These are phyloP conservation scores for Nyctalus aviator DNA, from an alignment of 2,797 vertebrate genomes.

Conservation along the genomic window DNA sequence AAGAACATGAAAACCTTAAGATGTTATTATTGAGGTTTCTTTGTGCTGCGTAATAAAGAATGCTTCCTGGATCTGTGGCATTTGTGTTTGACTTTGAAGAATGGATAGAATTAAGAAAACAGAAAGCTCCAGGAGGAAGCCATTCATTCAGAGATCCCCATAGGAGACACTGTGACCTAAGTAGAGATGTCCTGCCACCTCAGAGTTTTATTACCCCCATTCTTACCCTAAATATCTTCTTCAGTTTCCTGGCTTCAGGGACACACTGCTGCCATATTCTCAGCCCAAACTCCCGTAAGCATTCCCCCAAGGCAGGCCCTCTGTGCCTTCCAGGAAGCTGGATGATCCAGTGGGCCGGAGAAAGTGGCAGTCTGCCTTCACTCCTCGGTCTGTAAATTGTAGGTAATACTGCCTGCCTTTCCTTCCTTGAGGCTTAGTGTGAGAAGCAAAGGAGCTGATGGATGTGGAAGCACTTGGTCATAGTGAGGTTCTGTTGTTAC, in stretches of 20 bases:
- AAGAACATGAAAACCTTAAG: neutral
- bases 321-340: neutral
- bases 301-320: neutral
- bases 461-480: neutral
- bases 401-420: neutral
- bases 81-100: conserved; percentile 1
- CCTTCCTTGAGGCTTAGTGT: neutral
- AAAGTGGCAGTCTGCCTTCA: neutral
- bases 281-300: neutral
- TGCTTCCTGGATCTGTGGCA: neutral
- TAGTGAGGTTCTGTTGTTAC: neutral
- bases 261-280: neutral
- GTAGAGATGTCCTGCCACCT: neutral
- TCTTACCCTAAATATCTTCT: neutral
- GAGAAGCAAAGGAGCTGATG: neutral
- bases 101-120: neutral
- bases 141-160: neutral
- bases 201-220: no score
- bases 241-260: neutral
- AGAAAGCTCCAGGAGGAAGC: neutral
- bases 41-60: neutral
- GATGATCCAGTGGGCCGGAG: neutral
- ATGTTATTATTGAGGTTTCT: neutral
- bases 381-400: neutral
- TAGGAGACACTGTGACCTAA: fast-evolving